Percentiles rank a stretch among this genome's conserved stretches.
These are phyloP conservation scores for Gymnocypris eckloni DNA, from an alignment of 2,797 vertebrate genomes.

Conservation along the genomic window DNA sequence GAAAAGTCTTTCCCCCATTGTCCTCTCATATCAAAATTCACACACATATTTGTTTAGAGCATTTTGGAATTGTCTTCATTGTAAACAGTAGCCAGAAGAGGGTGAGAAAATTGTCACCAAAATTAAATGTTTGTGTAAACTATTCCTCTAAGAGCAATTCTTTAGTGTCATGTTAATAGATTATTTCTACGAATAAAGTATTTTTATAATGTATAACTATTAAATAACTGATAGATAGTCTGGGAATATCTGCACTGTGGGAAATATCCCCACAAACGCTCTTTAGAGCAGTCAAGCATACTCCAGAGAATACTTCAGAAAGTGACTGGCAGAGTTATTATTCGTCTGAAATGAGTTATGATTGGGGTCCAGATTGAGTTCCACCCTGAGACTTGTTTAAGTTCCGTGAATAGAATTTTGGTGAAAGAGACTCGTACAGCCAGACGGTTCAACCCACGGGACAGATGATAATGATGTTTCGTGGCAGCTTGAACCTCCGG, in stretches of 20 bases:
- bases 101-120: not conserved
- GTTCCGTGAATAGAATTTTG: conserved; percentile 57
- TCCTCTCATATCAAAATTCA: not conserved
- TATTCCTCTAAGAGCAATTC: not conserved
- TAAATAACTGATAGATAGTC: conserved; percentile 23
- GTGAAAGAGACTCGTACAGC: conserved; percentile 8
- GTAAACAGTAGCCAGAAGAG: not conserved
- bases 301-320: conserved; percentile 11
- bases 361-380: conserved; percentile 54
- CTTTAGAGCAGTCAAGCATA: conserved; percentile 33
- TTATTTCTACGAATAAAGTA: not conserved
- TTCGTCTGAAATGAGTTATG: conserved; percentile 69
- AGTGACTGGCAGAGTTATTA: conserved; percentile 60
- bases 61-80: not conserved
- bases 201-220: conserved; percentile 19
- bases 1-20: not conserved
- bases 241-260: conserved; percentile 5
- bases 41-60: not conserved
- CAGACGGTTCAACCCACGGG: conserved; percentile 35
- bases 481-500: conserved; percentile 23
- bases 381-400: conserved; percentile 44
- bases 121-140: not conserved
- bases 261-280: conserved; percentile 29
- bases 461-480: conserved; percentile 55
- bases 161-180: not conserved